A percentile compares a stretch with the other conserved stretches of the same genome.
Conservation (phyloP, 2,797 vertebrate species). For the Hybognathus amarus region DNA sequence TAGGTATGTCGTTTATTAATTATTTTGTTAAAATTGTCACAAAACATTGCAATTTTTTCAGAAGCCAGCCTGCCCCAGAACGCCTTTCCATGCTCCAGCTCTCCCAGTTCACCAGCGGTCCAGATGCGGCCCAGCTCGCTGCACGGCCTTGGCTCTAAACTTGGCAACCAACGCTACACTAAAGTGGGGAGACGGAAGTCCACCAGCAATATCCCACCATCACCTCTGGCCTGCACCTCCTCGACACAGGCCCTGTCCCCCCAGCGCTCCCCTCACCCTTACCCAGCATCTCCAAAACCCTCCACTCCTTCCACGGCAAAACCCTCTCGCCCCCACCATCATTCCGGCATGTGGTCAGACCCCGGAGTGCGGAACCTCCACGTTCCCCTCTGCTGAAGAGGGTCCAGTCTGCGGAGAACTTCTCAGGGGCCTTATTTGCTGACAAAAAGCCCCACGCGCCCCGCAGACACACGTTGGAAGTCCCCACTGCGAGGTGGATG, state of each 20-base stretch:
- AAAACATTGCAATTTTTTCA: constrained; percentile 61
- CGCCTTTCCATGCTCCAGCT: constrained; percentile 90
- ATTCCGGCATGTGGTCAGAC: constrained; percentile 82
- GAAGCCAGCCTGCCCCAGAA: constrained; percentile 88
- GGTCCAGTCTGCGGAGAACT: constrained; percentile 92
- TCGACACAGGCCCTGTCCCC: constrained; percentile 87
- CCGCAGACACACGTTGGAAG: constrained; percentile 78
- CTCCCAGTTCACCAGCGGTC: constrained; percentile 87
- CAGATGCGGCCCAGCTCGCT: constrained; percentile 94
- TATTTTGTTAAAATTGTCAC: not conserved
- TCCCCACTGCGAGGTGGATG: constrained; percentile 74
- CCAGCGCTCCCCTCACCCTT: constrained; percentile 87
- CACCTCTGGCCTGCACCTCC: constrained; percentile 90
- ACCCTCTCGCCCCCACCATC: constrained; percentile 87
- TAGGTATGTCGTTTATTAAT: not conserved
- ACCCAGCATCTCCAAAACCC: constrained; percentile 81
- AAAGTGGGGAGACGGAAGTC: constrained; percentile 94
- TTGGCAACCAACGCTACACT: constrained; percentile 84
- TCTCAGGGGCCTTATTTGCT: constrained; percentile 79
- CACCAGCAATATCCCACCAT: constrained; percentile 96
- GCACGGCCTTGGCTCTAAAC: constrained; percentile 90
- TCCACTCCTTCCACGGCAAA: constrained; percentile 83
- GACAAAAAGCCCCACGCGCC: constrained; percentile 78
- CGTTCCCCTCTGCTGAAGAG: constrained; percentile 89
- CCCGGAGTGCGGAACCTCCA: constrained; percentile 80